These are phyloP conservation scores for Epinephelus awoara DNA, from an alignment of 2,797 vertebrate genomes.

Conservation along the genomic window DNA sequence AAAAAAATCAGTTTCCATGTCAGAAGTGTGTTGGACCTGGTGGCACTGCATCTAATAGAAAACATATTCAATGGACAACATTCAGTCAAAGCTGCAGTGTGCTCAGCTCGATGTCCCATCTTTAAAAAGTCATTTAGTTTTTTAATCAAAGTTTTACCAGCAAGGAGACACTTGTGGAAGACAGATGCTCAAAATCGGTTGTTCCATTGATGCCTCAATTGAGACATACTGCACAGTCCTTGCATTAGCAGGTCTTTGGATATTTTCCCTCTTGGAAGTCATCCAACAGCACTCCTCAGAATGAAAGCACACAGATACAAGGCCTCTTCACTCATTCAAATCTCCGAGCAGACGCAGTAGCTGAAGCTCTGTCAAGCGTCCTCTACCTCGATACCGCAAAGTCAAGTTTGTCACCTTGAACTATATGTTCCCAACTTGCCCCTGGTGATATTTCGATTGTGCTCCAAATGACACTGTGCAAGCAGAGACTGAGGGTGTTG, in stretches of 20 bases:
- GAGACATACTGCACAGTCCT: conserved; percentile 5
- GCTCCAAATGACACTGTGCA: conserved; percentile 48
- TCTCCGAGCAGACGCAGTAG: not conserved
- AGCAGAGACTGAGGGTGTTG: not conserved
- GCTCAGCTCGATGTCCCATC: not conserved
- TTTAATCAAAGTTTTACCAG: not conserved
- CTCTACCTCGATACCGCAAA: conserved; percentile 9
- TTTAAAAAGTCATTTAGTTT: not conserved
- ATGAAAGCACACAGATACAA: conserved; percentile 32
- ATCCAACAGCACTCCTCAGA: conserved; percentile 47
- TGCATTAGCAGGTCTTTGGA: conserved; percentile 7
- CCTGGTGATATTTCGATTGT: conserved; percentile 38
- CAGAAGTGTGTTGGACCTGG: not conserved
- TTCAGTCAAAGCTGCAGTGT: not conserved
- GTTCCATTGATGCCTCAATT: conserved; percentile 3
- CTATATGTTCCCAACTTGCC: conserved; percentile 36
- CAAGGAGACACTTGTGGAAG: not conserved
- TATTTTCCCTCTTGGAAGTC: conserved; percentile 30
- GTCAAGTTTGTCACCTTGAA: conserved; percentile 58
- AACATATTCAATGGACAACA: not conserved
- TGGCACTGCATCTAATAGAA: not conserved
- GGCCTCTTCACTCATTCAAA: conserved; percentile 15
- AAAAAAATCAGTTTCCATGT: not conserved
- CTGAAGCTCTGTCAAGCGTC: conserved; percentile 4
- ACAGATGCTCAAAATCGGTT: not conserved